Percentiles rank a stretch among this genome's conserved stretches.
These are phyloP conservation scores for Drosophila mojavensis DNA, from an alignment of 1,140 invertebrate genomes.

Conservation along the genomic window DNA sequence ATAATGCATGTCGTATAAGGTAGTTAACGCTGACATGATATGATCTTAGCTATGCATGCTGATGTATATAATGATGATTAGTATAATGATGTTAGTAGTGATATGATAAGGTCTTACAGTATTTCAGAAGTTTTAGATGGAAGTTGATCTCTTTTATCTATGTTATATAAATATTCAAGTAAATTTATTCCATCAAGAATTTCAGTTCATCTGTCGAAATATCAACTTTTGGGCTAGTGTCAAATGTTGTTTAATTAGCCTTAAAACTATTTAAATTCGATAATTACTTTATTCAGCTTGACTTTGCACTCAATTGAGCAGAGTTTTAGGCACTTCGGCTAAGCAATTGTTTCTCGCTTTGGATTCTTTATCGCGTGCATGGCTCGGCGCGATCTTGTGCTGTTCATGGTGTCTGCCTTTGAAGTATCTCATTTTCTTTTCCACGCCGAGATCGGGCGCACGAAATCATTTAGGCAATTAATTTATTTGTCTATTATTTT, in stretches of 20 bases:
- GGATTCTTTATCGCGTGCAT: conserved; percentile 26
- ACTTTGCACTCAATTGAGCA: neutral
- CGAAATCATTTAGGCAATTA: conserved; percentile 74
- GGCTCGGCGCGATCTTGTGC: conserved; percentile 36
- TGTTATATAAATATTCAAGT: no score
- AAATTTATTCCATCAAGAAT: no score
- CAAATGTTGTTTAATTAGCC: neutral
- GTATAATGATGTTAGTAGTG: no score
- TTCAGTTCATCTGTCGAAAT: neutral
- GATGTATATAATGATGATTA: no score
- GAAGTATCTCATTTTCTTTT: conserved; percentile 73
- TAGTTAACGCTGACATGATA: no score
- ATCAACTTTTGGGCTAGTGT: neutral
- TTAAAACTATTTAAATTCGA: neutral
- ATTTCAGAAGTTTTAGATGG: no score
- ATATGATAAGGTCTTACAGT: no score
- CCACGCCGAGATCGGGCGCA: conserved; percentile 51
- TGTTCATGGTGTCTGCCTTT: conserved; percentile 72
- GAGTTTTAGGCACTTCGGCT: conserved; percentile 7
- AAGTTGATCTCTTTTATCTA: no score
- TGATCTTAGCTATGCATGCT: no score
- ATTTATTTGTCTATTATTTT: conserved; percentile 68
- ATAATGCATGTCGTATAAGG: no score
- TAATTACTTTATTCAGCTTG: conserved; percentile 10
- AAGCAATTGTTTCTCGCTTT: conserved; percentile 1